phyloP scores from a whole-genome alignment of 2,888 invertebrate genomes.

The Stenchaetothrips biformis region DNA sequence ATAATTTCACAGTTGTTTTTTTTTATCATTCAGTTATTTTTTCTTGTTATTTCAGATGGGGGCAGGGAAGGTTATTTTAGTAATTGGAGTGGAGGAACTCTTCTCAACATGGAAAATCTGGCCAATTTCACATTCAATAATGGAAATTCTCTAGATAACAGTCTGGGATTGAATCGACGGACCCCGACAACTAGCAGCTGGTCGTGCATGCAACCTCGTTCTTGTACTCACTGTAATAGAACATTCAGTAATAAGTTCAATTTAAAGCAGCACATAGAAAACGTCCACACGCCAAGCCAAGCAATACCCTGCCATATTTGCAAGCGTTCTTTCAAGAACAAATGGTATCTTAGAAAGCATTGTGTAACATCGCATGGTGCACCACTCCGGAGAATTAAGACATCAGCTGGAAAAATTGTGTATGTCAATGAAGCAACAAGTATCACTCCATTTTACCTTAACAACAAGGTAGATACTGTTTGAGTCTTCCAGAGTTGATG shows the following conservation, averaged over 20 bases:
- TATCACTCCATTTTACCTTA: background rate
- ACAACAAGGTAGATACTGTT: slow-evolving; percentile 3
- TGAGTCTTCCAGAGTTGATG: no score
- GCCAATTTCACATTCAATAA: background rate
- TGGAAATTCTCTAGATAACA: background rate
- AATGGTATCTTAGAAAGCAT: slow-evolving; percentile 44
- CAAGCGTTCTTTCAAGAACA: slow-evolving; percentile 43
- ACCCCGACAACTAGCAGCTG: slow-evolving; percentile 34
- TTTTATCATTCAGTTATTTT: background rate
- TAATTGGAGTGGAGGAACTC: slow-evolving; percentile 22
- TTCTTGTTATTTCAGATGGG: background rate
- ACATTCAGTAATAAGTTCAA: slow-evolving; percentile 44
- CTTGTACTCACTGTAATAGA: slow-evolving; percentile 43
- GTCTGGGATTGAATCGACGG: background rate
- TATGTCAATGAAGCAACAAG: slow-evolving; percentile 11
- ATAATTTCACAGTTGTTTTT: background rate
- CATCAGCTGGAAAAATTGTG: background rate
- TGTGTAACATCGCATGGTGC: slow-evolving; percentile 43
- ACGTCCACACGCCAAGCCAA: slow-evolving; percentile 43
- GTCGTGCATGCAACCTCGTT: slow-evolving; percentile 44
- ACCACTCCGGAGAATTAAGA: slow-evolving; percentile 36
- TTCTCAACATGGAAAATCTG: slow-evolving; percentile 16
- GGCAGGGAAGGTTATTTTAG: slow-evolving; percentile 20
- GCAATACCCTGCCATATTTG: slow-evolving; percentile 42
- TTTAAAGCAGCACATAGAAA: slow-evolving; percentile 44